phyloP scores from a whole-genome alignment of 2,797 vertebrate species.

The Bryconaethiops microstoma region DNA sequence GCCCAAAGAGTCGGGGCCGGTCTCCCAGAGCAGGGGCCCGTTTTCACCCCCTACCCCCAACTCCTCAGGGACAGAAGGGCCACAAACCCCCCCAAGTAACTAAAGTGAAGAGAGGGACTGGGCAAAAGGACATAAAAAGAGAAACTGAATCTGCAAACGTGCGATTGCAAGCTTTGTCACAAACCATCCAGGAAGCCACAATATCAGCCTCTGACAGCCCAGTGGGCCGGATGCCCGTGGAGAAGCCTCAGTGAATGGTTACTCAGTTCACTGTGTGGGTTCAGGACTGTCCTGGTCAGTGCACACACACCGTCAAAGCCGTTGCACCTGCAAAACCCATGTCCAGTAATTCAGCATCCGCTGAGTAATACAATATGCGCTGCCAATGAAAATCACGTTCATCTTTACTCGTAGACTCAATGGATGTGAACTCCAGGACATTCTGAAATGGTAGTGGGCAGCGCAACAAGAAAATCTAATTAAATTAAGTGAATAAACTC shows the following conservation, averaged over 20 bases:
- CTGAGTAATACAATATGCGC: constrained; percentile 37
- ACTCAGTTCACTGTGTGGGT: constrained; percentile 39
- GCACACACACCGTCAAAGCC: constrained; percentile 24
- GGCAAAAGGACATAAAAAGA: constrained; percentile 9
- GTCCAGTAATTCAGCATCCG: constrained; percentile 10
- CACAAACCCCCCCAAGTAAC: constrained; percentile 60
- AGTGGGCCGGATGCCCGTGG: constrained; percentile 8
- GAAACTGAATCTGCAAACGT: constrained; percentile 49
- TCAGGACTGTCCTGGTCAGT: constrained; percentile 11
- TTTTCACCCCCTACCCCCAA: constrained; percentile 52
- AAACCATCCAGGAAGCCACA: constrained; percentile 55
- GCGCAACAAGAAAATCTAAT: background rate
- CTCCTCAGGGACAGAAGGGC: constrained; percentile 57
- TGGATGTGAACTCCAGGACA: background rate
- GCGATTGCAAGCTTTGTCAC: constrained; percentile 52
- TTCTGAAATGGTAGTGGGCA: background rate
- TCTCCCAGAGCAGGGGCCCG: constrained; percentile 67
- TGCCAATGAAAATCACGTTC: constrained; percentile 11
- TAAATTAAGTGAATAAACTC: background rate
- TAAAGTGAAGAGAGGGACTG: constrained; percentile 49
- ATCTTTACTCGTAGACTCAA: background rate
- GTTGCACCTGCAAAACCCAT: constrained; percentile 45
- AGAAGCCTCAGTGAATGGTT: constrained; percentile 36
- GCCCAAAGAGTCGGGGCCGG: constrained; percentile 66
- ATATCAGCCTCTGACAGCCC: constrained; percentile 28